phyloP scores from a whole-genome alignment of 1,140 invertebrate species.

The Nasonia giraulti region DNA sequence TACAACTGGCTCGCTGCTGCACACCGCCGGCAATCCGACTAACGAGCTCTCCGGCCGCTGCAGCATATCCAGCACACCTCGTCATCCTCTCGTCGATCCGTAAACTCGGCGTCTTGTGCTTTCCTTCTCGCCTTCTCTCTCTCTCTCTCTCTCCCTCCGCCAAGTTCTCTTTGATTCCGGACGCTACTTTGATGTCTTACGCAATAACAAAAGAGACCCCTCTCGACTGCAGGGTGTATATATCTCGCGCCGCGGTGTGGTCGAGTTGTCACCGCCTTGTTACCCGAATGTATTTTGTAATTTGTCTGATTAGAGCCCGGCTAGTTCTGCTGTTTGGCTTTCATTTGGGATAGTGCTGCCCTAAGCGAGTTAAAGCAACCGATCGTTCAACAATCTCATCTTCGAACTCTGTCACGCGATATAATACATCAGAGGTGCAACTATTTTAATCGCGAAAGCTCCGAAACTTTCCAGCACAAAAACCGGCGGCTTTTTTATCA shows the following conservation, averaged over 20 bases:
- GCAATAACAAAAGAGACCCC: slow-evolving; percentile 22
- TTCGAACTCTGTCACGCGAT: no score
- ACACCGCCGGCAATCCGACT: slow-evolving; percentile 5
- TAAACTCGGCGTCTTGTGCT: slow-evolving; percentile 4
- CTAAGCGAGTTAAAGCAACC: no score
- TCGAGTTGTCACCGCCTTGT: not conserved
- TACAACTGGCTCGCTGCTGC: not conserved
- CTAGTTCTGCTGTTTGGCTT: not conserved
- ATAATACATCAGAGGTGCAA: no score
- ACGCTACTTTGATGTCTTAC: slow-evolving; percentile 25
- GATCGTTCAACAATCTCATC: not conserved
- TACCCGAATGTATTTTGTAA: not conserved
- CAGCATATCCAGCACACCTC: not conserved
- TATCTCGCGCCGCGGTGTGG: not conserved
- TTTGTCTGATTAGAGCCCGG: not conserved
- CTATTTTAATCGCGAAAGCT: no score
- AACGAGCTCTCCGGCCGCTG: slow-evolving; percentile 18
- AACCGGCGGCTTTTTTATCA: no score
- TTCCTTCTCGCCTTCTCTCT: slow-evolving; percentile 5
- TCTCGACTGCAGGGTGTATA: no score
- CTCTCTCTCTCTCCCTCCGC: not conserved
- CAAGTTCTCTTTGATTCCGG: slow-evolving; percentile 22
- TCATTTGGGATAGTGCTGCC: not conserved
- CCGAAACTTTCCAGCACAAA: no score
- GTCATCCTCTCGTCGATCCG: slow-evolving; percentile 19